These are phyloP conservation scores for Petrocephalus schoutedeni DNA, from an alignment of 2,797 vertebrate species.

Conservation along the genomic window DNA sequence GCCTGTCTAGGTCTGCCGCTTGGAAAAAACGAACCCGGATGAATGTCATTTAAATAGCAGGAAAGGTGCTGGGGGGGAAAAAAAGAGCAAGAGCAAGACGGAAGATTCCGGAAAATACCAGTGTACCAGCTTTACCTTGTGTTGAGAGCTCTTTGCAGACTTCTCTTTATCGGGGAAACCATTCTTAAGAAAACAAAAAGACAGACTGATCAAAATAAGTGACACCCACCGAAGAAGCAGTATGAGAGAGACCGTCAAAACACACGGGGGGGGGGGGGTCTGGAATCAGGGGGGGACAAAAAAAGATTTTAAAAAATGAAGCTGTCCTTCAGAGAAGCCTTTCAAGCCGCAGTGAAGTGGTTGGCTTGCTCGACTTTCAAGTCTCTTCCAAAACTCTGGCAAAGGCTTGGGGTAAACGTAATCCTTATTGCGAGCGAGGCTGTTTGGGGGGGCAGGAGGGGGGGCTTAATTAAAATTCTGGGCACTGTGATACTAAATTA, in stretches of 20 bases:
- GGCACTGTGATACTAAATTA: constrained; percentile 55
- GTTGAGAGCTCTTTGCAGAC: constrained; percentile 66
- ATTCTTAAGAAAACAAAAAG: constrained; percentile 62
- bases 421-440: constrained; percentile 50
- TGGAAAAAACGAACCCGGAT: neutral
- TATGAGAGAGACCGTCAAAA: neutral
- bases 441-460: constrained; percentile 48
- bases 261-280: neutral
- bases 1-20: neutral
- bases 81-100: neutral
- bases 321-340: constrained; percentile 21
- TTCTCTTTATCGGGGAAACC: constrained; percentile 70
- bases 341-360: constrained; percentile 33
- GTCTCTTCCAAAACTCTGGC: constrained; percentile 25
- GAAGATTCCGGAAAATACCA: neutral
- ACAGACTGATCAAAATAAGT: constrained; percentile 59
- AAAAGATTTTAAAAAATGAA: constrained; percentile 31
- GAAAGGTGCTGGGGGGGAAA: neutral
- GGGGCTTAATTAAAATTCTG: constrained; percentile 62
- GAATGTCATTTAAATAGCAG: neutral
- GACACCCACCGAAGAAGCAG: constrained; percentile 48
- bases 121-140: constrained; percentile 59
- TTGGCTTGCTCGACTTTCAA: constrained; percentile 25
- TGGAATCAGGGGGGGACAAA: neutral
- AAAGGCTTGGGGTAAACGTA: constrained; percentile 42